Evolutionary conservation across 2,113 vertebrate genomes (phyloP).

Genomic region (Diadophis punctatus): DNA sequence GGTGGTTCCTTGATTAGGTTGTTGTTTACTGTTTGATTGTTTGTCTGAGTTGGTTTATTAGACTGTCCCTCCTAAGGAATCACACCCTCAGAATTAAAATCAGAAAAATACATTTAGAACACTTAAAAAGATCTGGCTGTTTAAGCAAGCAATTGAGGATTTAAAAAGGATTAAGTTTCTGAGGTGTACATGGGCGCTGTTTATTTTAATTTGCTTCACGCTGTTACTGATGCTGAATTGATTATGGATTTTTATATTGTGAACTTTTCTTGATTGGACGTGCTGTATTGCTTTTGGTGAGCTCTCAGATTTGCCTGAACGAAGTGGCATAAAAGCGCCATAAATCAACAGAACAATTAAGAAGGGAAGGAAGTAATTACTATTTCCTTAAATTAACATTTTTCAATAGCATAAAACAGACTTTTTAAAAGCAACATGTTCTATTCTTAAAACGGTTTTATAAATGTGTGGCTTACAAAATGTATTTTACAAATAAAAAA

Average conservation of each 20-base stretch:
- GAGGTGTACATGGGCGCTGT: accelerated
- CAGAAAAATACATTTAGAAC: background rate
- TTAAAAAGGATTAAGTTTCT: background rate
- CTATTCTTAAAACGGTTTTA: background rate
- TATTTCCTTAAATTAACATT: background rate
- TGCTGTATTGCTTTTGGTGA: background rate
- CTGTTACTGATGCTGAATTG: background rate
- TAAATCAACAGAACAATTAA: background rate
- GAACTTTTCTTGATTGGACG: background rate
- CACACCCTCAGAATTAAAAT: background rate
- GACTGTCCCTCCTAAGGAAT: background rate
- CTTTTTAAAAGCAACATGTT: background rate
- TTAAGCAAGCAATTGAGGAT: background rate
- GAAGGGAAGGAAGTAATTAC: background rate
- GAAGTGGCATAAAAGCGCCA: background rate
- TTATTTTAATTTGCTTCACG: background rate
- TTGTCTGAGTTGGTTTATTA: background rate
- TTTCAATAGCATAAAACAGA: background rate
- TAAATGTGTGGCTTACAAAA: background rate
- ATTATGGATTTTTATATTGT: background rate
- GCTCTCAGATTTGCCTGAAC: background rate
- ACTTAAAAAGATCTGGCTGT: background rate
- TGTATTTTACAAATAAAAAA: no score
- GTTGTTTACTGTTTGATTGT: no score
- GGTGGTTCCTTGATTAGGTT: no score